Evolutionary conservation across 1,140 invertebrate species (phyloP).

Genomic region (silkworm (Bombyx mori)): DNA sequence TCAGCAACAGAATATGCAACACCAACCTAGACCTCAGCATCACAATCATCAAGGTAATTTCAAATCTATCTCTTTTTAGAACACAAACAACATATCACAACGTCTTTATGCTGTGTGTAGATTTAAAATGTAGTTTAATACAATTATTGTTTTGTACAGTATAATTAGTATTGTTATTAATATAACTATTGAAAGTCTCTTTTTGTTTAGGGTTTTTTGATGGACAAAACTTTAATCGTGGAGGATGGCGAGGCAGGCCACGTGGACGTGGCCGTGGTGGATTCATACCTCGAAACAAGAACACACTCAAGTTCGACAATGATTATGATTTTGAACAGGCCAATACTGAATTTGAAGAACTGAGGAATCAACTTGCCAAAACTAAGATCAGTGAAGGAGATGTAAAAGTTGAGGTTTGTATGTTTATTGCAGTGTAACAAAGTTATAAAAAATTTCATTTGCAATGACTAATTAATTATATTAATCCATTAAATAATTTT

Average conservation of each 20-base stretch:
- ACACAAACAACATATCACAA: no score
- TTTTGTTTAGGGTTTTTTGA: neutral
- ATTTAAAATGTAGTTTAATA: no score
- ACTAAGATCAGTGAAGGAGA: constrained; percentile 82
- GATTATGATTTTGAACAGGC: constrained; percentile 99
- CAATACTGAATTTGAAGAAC: constrained; percentile 95
- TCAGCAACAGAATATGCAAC: constrained; percentile 34
- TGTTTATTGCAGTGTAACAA: constrained; percentile 2
- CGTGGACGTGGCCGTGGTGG: constrained; percentile 72
- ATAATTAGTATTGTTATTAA: no score
- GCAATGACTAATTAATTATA: no score
- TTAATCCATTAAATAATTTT: no score
- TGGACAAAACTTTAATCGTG: constrained; percentile 39
- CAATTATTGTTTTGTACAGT: no score
- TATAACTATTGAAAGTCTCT: no score
- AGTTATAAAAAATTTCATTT: neutral
- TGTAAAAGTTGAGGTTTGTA: constrained; percentile 67
- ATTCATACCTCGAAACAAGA: constrained; percentile 72
- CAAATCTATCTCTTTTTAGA: no score
- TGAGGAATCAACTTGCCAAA: constrained; percentile 88
- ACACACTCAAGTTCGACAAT: constrained; percentile 92
- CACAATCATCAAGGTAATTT: constrained; percentile 26
- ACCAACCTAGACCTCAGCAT: constrained; percentile 28
- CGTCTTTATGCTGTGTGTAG: no score
- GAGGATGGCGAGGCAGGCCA: constrained; percentile 55